phyloP scores from a whole-genome alignment of 1,140 invertebrate genomes.

The Apis laboriosa region DNA sequence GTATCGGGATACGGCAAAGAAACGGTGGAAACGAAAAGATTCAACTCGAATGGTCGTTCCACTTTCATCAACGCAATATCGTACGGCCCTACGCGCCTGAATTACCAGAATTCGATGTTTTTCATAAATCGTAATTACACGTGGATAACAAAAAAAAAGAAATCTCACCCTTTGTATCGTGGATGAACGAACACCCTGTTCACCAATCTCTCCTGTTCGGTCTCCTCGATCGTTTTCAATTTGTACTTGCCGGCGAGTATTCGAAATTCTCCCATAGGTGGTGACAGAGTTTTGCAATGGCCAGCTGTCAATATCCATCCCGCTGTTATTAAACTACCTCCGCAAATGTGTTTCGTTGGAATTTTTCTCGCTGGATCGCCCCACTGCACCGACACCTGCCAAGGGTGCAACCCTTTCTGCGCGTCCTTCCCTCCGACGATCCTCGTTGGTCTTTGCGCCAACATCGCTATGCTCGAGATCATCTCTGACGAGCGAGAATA shows the following conservation, averaged over 20 bases:
- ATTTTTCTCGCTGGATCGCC: constrained; percentile 49
- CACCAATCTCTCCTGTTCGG: constrained; percentile 73
- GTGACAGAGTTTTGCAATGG: constrained; percentile 77
- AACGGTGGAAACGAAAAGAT: constrained; percentile 76
- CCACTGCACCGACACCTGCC: constrained; percentile 77
- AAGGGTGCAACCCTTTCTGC: constrained; percentile 72
- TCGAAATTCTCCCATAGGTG: constrained; percentile 59
- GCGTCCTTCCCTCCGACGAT: constrained; percentile 69
- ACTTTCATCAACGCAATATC: constrained; percentile 82
- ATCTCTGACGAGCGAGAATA: constrained; percentile 9
- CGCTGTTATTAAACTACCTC: constrained; percentile 79
- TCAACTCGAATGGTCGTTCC: constrained; percentile 77
- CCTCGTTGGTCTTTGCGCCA: constrained; percentile 63
- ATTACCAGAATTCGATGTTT: not conserved
- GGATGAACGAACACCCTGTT: constrained; percentile 67
- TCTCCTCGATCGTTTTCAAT: constrained; percentile 70
- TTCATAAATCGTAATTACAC: not conserved
- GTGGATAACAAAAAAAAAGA: too few species aligned
- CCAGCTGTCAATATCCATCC: constrained; percentile 81
- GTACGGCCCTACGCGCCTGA: constrained; percentile 76
- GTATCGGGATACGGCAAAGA: constrained; percentile 73
- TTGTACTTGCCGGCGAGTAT: constrained; percentile 77
- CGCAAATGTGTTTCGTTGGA: constrained; percentile 78
- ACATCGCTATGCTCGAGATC: constrained; percentile 39
- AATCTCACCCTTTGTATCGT: constrained; percentile 67